Evolutionary conservation across 2,113 vertebrate species (phyloP), one percentile per base, ranked within the genome.

Genomic region (Vulpes ferrilata): DNA sequence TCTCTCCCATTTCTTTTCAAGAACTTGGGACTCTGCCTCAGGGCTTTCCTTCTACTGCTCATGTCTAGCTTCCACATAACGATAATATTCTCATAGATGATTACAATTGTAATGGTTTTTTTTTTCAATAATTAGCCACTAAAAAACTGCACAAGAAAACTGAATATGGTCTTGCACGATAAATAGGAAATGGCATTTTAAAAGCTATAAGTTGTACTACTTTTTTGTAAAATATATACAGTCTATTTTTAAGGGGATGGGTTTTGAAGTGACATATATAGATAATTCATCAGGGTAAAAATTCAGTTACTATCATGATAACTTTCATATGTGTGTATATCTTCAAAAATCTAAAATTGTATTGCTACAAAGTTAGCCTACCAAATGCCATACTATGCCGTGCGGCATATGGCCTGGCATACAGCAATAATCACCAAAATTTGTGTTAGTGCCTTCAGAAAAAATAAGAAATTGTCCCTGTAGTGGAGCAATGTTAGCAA

Each of bases 71-170:
- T 27, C 73, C 48, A 27, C 43, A 25, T 48, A 76, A 48, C 13
- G 27, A 79, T 79, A 32, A 11, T 96, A 76, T 96, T 98, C 90
- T 80, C 11, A 69, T 73, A 55, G 60, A 82, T 64, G 67, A 84
- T 79, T 94, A 79, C 8, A 69, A 98, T 97, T 98, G 84, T 95
- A 98, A 96, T 97, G 43, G 1, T 43, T 95, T 97, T 97, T 95
- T 98, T 95, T 60, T 93, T 97, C 76, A 93, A 81, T 97, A 98
- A 98, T 98, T 98, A 98, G 82, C 88, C 96, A 98, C 98, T 98
- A 97, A 79, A 96, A 96, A 53, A 64, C 67, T 92, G 62, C 60
- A 95, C 96, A 96, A 94, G 96, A 98, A 98, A 96, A 96, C 93
- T 73, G 69, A 97, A 95, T 95, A 69, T 43, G n/a, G 30, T 62